A percentile compares a stretch with the other conserved stretches of the same genome.
phyloP scores from a whole-genome alignment of 2,888 invertebrate genomes.

The Apotomis betuletana region DNA sequence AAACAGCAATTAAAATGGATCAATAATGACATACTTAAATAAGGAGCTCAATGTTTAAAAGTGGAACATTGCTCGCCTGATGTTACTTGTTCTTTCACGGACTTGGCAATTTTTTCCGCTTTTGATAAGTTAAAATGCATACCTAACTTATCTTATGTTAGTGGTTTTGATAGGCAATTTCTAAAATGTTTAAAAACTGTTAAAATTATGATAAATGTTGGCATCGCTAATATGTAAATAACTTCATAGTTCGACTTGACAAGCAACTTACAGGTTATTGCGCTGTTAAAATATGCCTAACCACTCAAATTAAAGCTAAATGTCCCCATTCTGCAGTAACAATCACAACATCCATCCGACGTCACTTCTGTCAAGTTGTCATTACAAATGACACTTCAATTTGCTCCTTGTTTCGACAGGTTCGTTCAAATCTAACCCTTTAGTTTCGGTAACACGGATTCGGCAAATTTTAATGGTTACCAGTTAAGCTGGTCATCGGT shows the following conservation, averaged over 20 bases:
- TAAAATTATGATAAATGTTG: too few species aligned
- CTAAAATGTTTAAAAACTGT: too few species aligned
- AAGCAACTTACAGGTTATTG: conserved; percentile 11
- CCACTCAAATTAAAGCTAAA: conserved; percentile 32
- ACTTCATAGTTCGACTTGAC: background rate
- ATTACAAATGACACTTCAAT: conserved; percentile 34
- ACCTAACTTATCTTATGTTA: too few species aligned
- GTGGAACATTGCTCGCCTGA: background rate
- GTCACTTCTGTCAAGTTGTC: conserved; percentile 38
- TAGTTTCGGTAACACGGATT: background rate
- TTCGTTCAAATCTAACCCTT: conserved; percentile 3
- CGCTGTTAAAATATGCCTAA: conserved; percentile 8
- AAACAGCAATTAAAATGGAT: conserved; percentile 15
- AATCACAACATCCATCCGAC: conserved; percentile 32
- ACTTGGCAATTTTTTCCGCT: conserved; percentile 16
- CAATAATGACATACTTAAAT: conserved; percentile 13
- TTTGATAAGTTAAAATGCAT: background rate
- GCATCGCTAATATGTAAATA: too few species aligned
- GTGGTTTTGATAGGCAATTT: too few species aligned
- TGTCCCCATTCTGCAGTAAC: conserved; percentile 32
- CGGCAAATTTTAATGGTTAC: background rate
- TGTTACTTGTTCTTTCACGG: conserved; percentile 10
- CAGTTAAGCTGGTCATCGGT: conserved; percentile 16
- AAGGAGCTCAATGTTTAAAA: conserved; percentile 15
- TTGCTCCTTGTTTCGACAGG: conserved; percentile 8